Base-by-base conservation (phyloP, 2,797 vertebrate genomes). In the Mormyrops attenuatus region DNA sequence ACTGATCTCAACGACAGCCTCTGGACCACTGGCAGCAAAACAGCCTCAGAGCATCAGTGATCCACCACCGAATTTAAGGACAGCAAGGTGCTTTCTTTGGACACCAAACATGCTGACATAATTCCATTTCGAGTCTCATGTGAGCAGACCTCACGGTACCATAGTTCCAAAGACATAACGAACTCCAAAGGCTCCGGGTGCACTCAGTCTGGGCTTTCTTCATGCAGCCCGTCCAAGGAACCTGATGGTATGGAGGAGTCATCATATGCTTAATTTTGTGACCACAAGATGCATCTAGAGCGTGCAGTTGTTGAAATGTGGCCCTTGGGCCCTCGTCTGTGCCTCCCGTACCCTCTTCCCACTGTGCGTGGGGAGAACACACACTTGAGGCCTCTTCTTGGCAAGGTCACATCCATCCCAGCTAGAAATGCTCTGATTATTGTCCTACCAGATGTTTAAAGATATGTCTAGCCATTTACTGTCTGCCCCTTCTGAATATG, bases 231-330 rank as follows among this genome's bases (percentile, higher is more conserved):
- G 17, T 44, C 38, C 30, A 34, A 69, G 66, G 66, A 69, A 69
- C 66, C 73, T 44, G 20, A 20, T 8, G 38, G 38, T 44, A 44
- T 77, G 73, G 73, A 77, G 69, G 30, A 38, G 17, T 80, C 38
- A 80, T 80, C 73, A 20, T 44, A 80, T 80, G 73, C 17, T 80
- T 80, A 20, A 80, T 80, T 80, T 17, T 44, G 73, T n/a, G 17
- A 80, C 73, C 73, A 13, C 73, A 80, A 80, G 73, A 80, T 44
- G 38, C 73, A 80, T 44, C 73, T 80, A 80, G 73, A 80, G 73
- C 38, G 15, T 80, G 38, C 17, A 80, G 38, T 41, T 80, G 34
- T 63, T 63, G 57, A 89, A 41, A 60, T 30, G 38, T 7, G 38
- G 73, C 44, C 73, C 73, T 80, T 8, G 73, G 73, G 38, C 5